Evolutionary conservation across 92 coral and sea anemone genomes (phyloP).

Genomic region (Palythoa heliodiscus): DNA sequence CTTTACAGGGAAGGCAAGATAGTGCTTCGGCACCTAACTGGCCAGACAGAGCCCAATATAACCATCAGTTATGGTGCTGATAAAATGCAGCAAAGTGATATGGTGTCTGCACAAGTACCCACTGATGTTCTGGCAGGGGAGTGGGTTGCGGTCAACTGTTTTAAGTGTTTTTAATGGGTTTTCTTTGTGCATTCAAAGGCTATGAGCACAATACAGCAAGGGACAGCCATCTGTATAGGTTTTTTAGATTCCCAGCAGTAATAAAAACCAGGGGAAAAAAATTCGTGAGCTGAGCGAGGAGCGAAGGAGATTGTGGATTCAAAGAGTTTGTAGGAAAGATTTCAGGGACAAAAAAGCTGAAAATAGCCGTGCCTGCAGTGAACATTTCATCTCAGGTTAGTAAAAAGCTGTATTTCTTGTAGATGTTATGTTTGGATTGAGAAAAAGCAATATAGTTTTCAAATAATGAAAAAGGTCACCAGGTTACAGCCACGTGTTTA

Average conservation of each 20-base stretch:
- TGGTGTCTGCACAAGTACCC: too few relatives aligned
- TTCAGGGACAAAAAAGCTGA: constrained; percentile 48
- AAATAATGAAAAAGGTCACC: constrained; percentile 1
- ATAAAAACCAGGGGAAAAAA: neutral
- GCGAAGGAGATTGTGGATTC: constrained; percentile 7
- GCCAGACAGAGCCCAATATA: too few relatives aligned
- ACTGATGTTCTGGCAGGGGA: too few relatives aligned
- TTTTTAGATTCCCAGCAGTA: neutral
- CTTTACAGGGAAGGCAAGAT: too few relatives aligned
- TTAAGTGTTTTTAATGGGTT: neutral
- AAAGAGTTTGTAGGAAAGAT: constrained; percentile 20
- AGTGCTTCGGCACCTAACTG: too few relatives aligned
- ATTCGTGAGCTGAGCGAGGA: constrained; percentile 9
- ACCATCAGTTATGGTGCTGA: too few relatives aligned
- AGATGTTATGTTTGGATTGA: constrained; percentile 29
- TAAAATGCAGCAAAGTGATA: too few relatives aligned
- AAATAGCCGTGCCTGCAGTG: constrained; percentile 51
- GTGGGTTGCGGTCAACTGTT: too few relatives aligned
- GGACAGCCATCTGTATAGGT: constrained; percentile 1
- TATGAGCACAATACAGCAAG: neutral
- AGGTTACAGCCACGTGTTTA: constrained; percentile 19
- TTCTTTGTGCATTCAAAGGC: neutral
- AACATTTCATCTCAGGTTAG: constrained; percentile 48
- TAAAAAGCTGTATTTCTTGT: constrained; percentile 18
- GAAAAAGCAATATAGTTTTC: constrained; percentile 17